These are phyloP conservation scores for Aspidapion aeneum DNA, from an alignment of 2,888 invertebrate species.

Conservation along the genomic window DNA sequence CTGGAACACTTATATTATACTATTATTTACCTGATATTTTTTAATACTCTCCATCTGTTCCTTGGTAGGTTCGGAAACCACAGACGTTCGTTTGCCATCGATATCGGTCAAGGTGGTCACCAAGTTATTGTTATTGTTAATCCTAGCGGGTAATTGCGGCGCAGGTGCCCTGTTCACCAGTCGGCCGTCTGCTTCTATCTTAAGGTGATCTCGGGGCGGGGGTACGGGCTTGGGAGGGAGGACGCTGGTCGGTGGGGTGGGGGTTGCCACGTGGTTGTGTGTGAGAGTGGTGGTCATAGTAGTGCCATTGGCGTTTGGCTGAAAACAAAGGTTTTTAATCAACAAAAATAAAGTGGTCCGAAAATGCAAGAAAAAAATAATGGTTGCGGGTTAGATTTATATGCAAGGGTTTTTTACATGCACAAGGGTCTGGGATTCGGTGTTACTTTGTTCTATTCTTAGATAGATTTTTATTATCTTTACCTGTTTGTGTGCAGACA, in stretches of 20 bases:
- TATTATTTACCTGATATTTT: slow-evolving; percentile 82
- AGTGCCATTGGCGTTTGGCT: slow-evolving; percentile 42
- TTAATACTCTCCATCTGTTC: slow-evolving; percentile 90
- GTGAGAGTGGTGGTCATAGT: slow-evolving; percentile 18
- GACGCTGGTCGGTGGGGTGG: slow-evolving; percentile 43
- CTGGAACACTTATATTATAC: no score
- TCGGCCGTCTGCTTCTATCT: slow-evolving; percentile 59
- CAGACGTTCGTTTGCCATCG: slow-evolving; percentile 45
- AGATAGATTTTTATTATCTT: no score
- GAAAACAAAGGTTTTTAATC: slow-evolving; percentile 26
- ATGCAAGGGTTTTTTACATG: no score
- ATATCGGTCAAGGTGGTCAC: slow-evolving; percentile 38
- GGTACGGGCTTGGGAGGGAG: slow-evolving; percentile 55
- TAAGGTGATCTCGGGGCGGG: slow-evolving; percentile 62
- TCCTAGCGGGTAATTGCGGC: slow-evolving; percentile 65
- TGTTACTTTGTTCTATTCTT: no score
- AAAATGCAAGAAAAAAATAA: slow-evolving; percentile 7
- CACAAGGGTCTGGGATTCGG: no score
- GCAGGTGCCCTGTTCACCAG: slow-evolving; percentile 63
- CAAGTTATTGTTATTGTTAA: slow-evolving; percentile 47
- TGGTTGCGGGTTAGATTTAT: no score
- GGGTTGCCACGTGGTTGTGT: slow-evolving; percentile 19
- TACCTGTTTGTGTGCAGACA: no score
- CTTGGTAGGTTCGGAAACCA: slow-evolving; percentile 65
- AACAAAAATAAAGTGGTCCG: no score